Evolutionary conservation across 2,113 vertebrate genomes (phyloP).

Genomic region (Malurus cyaneus): DNA sequence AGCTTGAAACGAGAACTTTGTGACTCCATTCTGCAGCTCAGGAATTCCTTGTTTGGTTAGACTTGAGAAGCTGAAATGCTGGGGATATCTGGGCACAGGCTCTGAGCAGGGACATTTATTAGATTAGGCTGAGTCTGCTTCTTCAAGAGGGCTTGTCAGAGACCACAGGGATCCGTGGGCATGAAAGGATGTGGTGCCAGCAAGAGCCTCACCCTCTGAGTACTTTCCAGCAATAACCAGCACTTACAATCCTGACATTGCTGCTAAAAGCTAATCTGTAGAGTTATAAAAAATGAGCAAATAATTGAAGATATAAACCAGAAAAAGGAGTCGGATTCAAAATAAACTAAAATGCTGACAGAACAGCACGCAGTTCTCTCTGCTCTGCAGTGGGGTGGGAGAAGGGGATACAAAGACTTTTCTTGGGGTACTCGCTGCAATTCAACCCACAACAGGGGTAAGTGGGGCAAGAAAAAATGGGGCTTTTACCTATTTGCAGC

Average conservation of each 20-base stretch:
- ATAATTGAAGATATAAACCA: not conserved
- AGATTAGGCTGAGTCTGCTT: not conserved
- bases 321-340: not conserved
- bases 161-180: not conserved
- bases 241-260: not conserved
- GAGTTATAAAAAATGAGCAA: not conserved
- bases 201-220: not conserved
- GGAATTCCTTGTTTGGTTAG: constrained; percentile 26
- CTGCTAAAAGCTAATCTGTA: not conserved
- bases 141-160: not conserved
- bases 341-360: not conserved
- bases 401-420: not conserved
- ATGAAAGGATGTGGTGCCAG: not conserved
- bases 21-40: not conserved
- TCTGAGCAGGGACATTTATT: not conserved
- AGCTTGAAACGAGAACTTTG: not conserved
- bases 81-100: not conserved
- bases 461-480: not conserved
- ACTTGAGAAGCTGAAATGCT: not conserved
- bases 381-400: not conserved
- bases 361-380: not conserved
- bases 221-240: not conserved
- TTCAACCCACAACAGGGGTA: not conserved
- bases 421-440: not conserved
- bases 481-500: not conserved